These are phyloP conservation scores for Cydia amplana DNA, from an alignment of 1,140 invertebrate species.

Conservation along the genomic window DNA sequence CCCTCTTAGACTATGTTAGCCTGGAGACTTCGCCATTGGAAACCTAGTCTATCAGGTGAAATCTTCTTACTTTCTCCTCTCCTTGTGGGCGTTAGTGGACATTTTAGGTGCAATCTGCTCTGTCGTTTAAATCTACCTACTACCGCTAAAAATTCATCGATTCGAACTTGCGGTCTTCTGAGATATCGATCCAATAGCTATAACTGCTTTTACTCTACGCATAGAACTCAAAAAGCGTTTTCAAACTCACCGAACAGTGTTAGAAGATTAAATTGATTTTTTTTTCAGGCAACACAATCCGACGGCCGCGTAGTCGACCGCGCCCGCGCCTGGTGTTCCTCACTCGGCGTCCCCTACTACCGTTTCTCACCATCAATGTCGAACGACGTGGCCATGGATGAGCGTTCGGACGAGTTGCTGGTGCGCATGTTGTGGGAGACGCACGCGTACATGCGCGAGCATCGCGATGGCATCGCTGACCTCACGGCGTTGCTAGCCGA, in stretches of 20 bases:
- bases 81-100: no score
- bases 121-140: no score
- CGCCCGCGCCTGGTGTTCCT: conserved; percentile 94
- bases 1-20: conserved; percentile 59
- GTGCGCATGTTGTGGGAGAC: conserved; percentile 97
- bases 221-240: no score
- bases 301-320: conserved; percentile 96
- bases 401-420: conserved; percentile 88
- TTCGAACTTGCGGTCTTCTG: no score
- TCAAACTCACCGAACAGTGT: no score
- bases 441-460: conserved; percentile 90
- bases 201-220: no score
- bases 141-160: no score
- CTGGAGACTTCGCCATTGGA: conserved; percentile 86
- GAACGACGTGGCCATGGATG: conserved; percentile 92
- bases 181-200: no score
- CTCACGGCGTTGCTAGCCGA: conserved; percentile 66
- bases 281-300: conserved; percentile 87
- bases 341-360: conserved; percentile 92
- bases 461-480: conserved; percentile 84
- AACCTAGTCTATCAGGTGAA: conserved; percentile 82
- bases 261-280: not conserved
- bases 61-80: no score
- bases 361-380: conserved; percentile 91
- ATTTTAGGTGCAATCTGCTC: no score